phyloP scores from a whole-genome alignment of 2,113 vertebrate genomes.

The Platichthys stellatus region DNA sequence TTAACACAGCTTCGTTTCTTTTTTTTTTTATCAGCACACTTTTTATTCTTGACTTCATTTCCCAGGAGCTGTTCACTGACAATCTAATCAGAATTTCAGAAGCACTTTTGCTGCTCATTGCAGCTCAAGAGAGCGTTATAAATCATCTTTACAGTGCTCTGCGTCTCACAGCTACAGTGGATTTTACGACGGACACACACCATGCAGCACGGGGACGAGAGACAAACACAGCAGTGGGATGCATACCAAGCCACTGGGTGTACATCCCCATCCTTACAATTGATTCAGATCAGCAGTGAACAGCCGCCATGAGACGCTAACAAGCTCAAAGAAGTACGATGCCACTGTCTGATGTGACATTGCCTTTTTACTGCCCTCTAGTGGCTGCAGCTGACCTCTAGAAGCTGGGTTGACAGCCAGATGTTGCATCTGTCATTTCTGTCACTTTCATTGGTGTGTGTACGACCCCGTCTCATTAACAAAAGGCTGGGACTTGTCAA shows the following conservation, averaged over 20 bases:
- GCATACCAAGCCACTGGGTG: constrained; percentile 1
- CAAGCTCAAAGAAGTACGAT: background rate
- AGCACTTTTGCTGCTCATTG: constrained; percentile 32
- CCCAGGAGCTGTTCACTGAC: constrained; percentile 9
- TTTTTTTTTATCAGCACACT: background rate
- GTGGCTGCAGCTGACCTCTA: background rate
- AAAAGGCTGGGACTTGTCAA: background rate
- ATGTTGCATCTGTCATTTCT: background rate
- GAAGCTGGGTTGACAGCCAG: background rate
- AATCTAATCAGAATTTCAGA: constrained; percentile 27
- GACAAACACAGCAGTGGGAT: constrained; percentile 23
- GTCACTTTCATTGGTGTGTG: background rate
- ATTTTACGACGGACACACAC: constrained; percentile 35
- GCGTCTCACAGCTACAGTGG: constrained; percentile 22
- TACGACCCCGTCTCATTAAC: background rate
- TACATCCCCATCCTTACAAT: constrained; percentile 19
- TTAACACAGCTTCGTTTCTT: background rate
- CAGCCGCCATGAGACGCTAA: background rate
- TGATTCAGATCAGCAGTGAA: constrained; percentile 9
- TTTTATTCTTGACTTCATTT: background rate
- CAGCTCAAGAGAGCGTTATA: constrained; percentile 40
- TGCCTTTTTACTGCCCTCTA: background rate
- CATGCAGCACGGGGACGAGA: constrained; percentile 11
- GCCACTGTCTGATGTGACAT: background rate
- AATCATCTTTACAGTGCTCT: constrained; percentile 46